These are phyloP conservation scores for Alauda arvensis DNA, from an alignment of 2,797 vertebrate species.

Conservation along the genomic window DNA sequence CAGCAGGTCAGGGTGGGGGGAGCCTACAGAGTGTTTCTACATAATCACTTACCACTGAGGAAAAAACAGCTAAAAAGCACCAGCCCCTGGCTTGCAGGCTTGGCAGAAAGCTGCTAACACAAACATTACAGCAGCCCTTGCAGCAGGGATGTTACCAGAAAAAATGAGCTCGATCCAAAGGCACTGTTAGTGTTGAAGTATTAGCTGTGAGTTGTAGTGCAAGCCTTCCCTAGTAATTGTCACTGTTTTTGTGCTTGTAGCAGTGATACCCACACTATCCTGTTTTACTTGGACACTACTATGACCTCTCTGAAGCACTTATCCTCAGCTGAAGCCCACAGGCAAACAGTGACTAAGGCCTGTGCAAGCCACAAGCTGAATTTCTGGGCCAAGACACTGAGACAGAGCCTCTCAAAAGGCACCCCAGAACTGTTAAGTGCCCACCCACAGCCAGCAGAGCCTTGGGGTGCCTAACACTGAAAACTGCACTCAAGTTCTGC, in stretches of 20 bases:
- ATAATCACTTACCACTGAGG: neutral
- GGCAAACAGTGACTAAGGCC: neutral
- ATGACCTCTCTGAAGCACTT: neutral
- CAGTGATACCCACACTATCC: neutral
- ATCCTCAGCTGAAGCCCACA: neutral
- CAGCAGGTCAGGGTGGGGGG: slow-evolving; percentile 9
- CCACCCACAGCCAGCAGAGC: neutral
- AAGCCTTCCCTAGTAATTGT: neutral
- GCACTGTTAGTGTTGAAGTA: slow-evolving; percentile 10
- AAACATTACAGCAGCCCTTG: slow-evolving; percentile 32
- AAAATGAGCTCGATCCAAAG: slow-evolving; percentile 27
- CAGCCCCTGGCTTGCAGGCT: neutral
- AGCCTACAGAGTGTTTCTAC: neutral
- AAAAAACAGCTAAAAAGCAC: neutral
- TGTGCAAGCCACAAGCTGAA: neutral
- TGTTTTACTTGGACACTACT: neutral
- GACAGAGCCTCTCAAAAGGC: neutral
- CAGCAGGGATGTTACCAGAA: slow-evolving; percentile 45
- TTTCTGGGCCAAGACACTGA: neutral
- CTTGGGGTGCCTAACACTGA: neutral
- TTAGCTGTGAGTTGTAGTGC: neutral
- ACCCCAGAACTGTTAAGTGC: neutral
- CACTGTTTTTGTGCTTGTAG: neutral
- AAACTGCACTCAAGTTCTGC: neutral
- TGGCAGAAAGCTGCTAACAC: slow-evolving; percentile 43